Percentiles rank a stretch among this genome's conserved stretches.
Conservation (phyloP, 2,888 invertebrate genomes). For the Polia nebulosa region DNA sequence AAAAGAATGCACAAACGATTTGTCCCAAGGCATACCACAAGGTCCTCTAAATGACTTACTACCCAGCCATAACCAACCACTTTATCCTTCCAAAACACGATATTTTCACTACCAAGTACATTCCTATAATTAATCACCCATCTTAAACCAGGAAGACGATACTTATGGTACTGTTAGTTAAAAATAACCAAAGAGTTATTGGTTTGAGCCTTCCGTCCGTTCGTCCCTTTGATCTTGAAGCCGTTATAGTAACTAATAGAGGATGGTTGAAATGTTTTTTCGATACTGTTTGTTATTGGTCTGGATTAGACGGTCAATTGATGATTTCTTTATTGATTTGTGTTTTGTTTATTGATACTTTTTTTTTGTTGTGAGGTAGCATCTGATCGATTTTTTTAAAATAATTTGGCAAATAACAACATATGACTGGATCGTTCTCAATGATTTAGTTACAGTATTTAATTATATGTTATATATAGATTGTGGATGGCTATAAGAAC, state of each 20-base stretch:
- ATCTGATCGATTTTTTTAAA: constrained; percentile 7
- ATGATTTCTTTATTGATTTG: constrained; percentile 30
- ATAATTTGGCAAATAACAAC: background rate
- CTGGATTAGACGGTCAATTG: constrained; percentile 1
- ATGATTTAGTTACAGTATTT: background rate
- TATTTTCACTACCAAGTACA: constrained; percentile 26
- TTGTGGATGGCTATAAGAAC: background rate
- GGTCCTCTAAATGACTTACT: background rate
- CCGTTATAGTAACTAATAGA: constrained; percentile 34
- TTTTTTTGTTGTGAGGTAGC: background rate
- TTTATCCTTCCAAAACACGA: constrained; percentile 1
- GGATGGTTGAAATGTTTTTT: constrained; percentile 26
- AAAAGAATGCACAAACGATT: background rate
- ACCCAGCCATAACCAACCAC: background rate
- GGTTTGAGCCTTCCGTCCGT: constrained; percentile 65
- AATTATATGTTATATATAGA: too few relatives aligned
- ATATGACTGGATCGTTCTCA: background rate
- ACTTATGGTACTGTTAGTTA: constrained; percentile 63
- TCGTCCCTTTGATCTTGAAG: constrained; percentile 63
- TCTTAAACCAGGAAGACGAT: constrained; percentile 62
- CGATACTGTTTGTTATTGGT: constrained; percentile 7
- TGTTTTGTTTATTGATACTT: constrained; percentile 17
- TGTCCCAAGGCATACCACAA: background rate
- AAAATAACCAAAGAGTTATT: constrained; percentile 68
- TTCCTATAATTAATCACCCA: constrained; percentile 57